Evolutionary conservation across 2,797 vertebrate species (phyloP), one percentile per base, ranked within the genome.

Genomic region (Chrysocyon brachyurus): DNA sequence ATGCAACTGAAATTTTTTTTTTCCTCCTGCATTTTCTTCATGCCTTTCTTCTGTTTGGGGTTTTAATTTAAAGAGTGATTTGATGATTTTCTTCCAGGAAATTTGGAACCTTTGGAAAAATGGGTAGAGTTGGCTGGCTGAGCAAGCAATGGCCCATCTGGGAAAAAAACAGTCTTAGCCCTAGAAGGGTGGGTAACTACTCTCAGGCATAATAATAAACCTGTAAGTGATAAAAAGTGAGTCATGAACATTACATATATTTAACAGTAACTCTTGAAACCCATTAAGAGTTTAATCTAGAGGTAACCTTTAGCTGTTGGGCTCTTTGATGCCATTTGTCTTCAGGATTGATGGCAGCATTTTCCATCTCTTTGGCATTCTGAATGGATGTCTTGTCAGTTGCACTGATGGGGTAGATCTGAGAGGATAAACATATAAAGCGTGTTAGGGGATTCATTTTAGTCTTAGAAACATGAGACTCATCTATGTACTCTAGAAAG

Each of bases 251-350:
- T 96, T 66, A 79, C 24, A 89, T 49, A 56, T 86, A 91, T 75
- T 31, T 33, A 84, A 81, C 40, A n/a, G 52, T 68, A 82, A 63
- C 57, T 36, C 54, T 79, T 68, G 78, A 95, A 96, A 88, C 91
- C 87, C 52, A 57, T 81, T 96, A 31, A 94, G 87, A 81, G 75
- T 91, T 93, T 78, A 95, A 8, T 64, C 5, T 0, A 94, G 96
- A 57, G 79, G 94, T 90, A 98, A 99, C 99, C 98, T 98, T 99
- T 94, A 99, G 98, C 97, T 98, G 98, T 49, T 98, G 98, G 95
- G 98, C 98, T 97, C 98, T 99, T 93, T 98, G 99, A 90, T 93
- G 96, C 99, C 98, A 98, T 91, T 97, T 98, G 36, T 98, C 92
- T 97, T 99, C 98, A 7, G 97, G 98, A 64, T 99, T 97, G 46